These are phyloP conservation scores for Biston betularia DNA, from an alignment of 2,888 invertebrate genomes.

Conservation along the genomic window DNA sequence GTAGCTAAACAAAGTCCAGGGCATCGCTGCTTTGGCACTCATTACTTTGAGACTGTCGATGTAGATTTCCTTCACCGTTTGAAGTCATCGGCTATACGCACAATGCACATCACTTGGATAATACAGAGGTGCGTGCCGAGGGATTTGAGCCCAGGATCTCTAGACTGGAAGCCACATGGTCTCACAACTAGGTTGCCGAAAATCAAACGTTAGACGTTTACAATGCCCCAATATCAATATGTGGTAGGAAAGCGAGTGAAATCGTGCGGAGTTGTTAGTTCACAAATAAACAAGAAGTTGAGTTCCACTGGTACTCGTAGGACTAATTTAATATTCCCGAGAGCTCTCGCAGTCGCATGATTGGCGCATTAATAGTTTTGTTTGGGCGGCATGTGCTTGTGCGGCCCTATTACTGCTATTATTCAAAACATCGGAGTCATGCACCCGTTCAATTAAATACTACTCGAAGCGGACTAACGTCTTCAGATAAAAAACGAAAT, in stretches of 20 bases:
- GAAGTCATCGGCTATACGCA: too few relatives aligned
- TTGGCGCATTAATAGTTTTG: conserved; percentile 57
- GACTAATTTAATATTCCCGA: conserved; percentile 39
- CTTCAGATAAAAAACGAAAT: conserved; percentile 64
- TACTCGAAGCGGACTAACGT: conserved; percentile 69
- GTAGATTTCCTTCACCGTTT: too few relatives aligned
- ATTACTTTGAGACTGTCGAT: too few relatives aligned
- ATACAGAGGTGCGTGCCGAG: too few relatives aligned
- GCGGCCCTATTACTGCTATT: conserved; percentile 72
- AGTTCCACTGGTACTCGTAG: not conserved
- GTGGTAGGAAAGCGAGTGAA: not conserved
- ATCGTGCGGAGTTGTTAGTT: not conserved
- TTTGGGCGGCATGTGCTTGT: conserved; percentile 67
- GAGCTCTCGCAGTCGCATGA: conserved; percentile 33
- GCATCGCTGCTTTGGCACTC: too few relatives aligned
- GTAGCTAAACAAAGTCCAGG: too few relatives aligned
- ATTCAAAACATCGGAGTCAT: conserved; percentile 79
- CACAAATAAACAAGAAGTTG: conserved; percentile 21
- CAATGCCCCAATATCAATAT: too few relatives aligned
- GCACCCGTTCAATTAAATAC: conserved; percentile 77
- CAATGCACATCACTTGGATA: too few relatives aligned
- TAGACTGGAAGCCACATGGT: too few relatives aligned
- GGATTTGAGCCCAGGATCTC: too few relatives aligned
- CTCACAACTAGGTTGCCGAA: too few relatives aligned
- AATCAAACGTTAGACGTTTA: too few relatives aligned